phyloP scores from a whole-genome alignment of 2,888 invertebrate genomes.

The Amitus sp. region DNA sequence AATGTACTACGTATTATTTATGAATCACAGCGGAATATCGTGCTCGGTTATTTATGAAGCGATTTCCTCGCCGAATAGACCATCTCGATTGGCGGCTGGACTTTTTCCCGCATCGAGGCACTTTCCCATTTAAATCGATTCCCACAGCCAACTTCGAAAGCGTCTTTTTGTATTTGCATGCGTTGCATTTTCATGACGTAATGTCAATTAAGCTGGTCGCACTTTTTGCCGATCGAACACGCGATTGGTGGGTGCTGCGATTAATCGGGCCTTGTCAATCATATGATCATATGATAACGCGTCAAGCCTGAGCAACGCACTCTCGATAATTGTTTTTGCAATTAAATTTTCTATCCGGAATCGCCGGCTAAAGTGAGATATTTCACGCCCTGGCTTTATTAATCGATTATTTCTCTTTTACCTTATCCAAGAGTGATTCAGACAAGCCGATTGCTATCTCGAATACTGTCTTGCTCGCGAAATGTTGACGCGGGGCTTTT shows the following conservation, averaged over 20 bases:
- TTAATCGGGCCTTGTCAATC: slow-evolving; percentile 19
- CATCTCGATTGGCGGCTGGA: neutral
- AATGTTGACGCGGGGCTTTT: too few species aligned
- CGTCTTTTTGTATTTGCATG: slow-evolving; percentile 9
- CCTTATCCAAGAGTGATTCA: too few species aligned
- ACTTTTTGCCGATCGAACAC: neutral
- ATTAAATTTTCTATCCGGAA: slow-evolving; percentile 22
- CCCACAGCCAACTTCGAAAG: neutral
- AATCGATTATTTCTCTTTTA: neutral
- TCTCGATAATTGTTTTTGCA: slow-evolving; percentile 20
- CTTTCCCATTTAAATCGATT: neutral
- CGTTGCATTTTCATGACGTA: slow-evolving; percentile 7
- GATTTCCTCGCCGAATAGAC: too few species aligned
- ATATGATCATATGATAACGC: slow-evolving; percentile 11
- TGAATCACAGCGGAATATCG: too few species aligned
- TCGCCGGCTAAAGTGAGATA: slow-evolving; percentile 20
- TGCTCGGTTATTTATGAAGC: too few species aligned
- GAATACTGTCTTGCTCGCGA: too few species aligned
- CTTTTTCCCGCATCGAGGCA: neutral
- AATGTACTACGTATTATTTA: slow-evolving; percentile 3
- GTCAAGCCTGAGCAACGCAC: neutral
- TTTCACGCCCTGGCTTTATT: neutral
- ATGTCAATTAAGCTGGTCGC: slow-evolving; percentile 12
- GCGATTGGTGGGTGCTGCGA: slow-evolving; percentile 14
- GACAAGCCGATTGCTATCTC: too few species aligned